A percentile compares a stretch with the other conserved stretches of the same genome.
phyloP scores from a whole-genome alignment of 2,888 invertebrate genomes.

The Spicauda simplicius region DNA sequence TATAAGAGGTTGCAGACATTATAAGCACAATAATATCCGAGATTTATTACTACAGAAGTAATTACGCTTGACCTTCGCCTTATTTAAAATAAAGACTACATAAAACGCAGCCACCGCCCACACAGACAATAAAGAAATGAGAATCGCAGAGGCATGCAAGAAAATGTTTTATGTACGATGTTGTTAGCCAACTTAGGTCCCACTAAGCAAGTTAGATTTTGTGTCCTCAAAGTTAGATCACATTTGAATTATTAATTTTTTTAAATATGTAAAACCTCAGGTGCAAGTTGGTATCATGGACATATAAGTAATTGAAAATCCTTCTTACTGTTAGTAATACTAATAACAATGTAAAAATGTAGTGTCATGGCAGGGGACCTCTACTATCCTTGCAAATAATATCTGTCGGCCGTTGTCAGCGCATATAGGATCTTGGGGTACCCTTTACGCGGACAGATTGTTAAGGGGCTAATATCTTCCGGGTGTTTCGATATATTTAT shows the following conservation, averaged over 20 bases:
- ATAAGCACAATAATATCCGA: background rate
- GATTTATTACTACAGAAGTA: conserved; percentile 13
- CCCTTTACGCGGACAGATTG: too few species aligned
- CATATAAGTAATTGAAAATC: background rate
- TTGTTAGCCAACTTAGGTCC: background rate
- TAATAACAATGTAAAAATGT: too few species aligned
- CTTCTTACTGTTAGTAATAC: too few species aligned
- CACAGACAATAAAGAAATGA: conserved; percentile 9
- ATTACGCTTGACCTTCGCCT: conserved; percentile 21
- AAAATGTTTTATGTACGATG: conserved; percentile 1
- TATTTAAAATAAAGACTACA: conserved; percentile 5
- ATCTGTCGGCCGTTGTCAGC: too few species aligned
- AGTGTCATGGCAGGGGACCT: too few species aligned
- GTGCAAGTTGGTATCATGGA: background rate
- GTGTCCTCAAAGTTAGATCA: conserved; percentile 1
- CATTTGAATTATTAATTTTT: background rate
- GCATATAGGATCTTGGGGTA: too few species aligned
- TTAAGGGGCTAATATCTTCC: too few species aligned
- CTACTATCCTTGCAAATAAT: too few species aligned
- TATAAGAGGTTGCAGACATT: too few species aligned
- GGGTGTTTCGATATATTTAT: too few species aligned
- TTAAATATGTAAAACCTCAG: background rate
- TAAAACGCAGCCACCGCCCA: conserved; percentile 8
- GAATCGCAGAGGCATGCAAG: conserved; percentile 10
- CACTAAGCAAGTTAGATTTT: background rate